A percentile compares a stretch with the other conserved stretches of the same genome.
phyloP scores from a whole-genome alignment of 2,888 invertebrate genomes.

The Lochmaea capreae region DNA sequence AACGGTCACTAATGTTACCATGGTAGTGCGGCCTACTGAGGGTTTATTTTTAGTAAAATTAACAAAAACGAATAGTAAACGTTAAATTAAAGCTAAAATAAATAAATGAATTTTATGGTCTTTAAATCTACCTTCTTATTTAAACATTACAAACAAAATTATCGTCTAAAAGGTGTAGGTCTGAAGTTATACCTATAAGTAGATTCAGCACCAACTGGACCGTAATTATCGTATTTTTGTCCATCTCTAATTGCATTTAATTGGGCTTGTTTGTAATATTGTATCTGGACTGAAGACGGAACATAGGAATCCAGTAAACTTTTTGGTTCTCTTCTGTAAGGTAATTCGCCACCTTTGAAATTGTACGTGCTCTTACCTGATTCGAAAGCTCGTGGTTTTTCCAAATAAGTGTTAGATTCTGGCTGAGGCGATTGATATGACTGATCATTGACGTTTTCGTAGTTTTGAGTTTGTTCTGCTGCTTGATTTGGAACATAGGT shows the following conservation, averaged over 20 bases:
- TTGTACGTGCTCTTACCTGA: slow-evolving; percentile 32
- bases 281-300: slow-evolving; percentile 62
- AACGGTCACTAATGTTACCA: too few relatives aligned
- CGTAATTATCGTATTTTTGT: slow-evolving; percentile 29
- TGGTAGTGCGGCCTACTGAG: too few relatives aligned
- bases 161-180: slow-evolving; percentile 23
- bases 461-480: slow-evolving; percentile 50
- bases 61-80: background rate
- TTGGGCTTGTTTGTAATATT: slow-evolving; percentile 46
- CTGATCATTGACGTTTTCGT: slow-evolving; percentile 42
- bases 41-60: too few relatives aligned
- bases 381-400: slow-evolving; percentile 24
- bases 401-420: slow-evolving; percentile 16
- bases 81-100: background rate
- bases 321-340: slow-evolving; percentile 60
- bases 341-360: slow-evolving; percentile 35
- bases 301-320: slow-evolving; percentile 69
- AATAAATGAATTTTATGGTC: background rate
- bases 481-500: slow-evolving; percentile 43
- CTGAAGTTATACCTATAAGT: slow-evolving; percentile 25
- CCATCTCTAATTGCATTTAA: slow-evolving; percentile 47
- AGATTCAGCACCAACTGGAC: slow-evolving; percentile 21
- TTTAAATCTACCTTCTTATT: slow-evolving; percentile 1
- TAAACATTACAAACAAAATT: background rate
- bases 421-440: slow-evolving; percentile 19